These are phyloP conservation scores for Polypterus senegalus DNA, from an alignment of 2,113 vertebrate genomes.

Conservation along the genomic window DNA sequence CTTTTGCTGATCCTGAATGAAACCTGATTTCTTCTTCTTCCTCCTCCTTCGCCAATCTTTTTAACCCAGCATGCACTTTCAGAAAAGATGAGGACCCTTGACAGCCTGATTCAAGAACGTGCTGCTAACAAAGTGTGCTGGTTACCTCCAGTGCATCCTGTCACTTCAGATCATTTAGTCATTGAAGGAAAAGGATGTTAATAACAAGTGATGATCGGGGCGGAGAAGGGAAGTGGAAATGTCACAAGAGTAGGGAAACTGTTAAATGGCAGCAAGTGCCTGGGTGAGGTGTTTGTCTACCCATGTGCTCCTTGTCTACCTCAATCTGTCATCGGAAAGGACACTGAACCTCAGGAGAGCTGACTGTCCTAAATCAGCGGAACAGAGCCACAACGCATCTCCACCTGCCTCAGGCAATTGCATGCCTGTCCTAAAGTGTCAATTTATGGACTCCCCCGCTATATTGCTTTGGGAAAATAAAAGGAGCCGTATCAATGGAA, in stretches of 20 bases:
- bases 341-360: conserved; percentile 62
- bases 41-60: too few species aligned
- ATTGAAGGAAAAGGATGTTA: conserved; percentile 35
- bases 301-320: conserved; percentile 72
- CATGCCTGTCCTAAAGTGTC: conserved; percentile 45
- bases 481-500: conserved; percentile 29
- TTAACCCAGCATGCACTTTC: too few species aligned
- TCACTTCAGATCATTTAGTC: conserved; percentile 30
- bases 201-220: conserved; percentile 47
- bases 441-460: conserved; percentile 36
- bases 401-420: conserved; percentile 42
- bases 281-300: conserved; percentile 57
- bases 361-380: conserved; percentile 36
- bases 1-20: too few species aligned
- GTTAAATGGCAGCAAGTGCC: conserved; percentile 78
- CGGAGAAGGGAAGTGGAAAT: conserved; percentile 62
- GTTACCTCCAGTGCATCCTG: conserved; percentile 32
- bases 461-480: conserved; percentile 35
- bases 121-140: not conserved
- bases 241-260: conserved; percentile 60
- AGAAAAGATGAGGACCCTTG: conserved; percentile 15
- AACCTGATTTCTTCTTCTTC: too few species aligned
- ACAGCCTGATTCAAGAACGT: too few species aligned
- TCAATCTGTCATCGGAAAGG: conserved; percentile 62
- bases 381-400: conserved; percentile 27